Conservation (phyloP, 2,797 vertebrate species). For the Notoglanidium macrostoma region DNA sequence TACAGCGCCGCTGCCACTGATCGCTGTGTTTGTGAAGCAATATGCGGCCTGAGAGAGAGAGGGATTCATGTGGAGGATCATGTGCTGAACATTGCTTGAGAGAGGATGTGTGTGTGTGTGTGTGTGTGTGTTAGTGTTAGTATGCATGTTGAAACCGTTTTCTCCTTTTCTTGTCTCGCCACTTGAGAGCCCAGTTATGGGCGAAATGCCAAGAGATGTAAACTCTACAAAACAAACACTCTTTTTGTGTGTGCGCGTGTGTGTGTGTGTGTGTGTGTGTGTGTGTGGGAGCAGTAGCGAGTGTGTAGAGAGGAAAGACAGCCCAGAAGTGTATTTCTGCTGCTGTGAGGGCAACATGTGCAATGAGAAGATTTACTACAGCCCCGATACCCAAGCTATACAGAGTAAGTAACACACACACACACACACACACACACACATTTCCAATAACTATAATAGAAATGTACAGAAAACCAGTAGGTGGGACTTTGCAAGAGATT, state of each 20-base stretch:
- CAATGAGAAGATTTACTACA: conserved; percentile 86
- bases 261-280: conserved; percentile 40
- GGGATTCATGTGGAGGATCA: conserved; percentile 3
- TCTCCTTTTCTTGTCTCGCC: neutral
- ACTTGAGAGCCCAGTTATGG: neutral
- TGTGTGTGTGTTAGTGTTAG: conserved; percentile 33
- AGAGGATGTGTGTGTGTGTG: conserved; percentile 35
- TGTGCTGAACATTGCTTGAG: neutral
- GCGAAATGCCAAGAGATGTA: neutral
- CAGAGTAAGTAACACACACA: conserved; percentile 74
- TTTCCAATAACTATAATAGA: neutral
- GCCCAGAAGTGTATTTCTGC: conserved; percentile 91
- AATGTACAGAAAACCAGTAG: too few relatives aligned
- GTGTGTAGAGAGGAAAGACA: conserved; percentile 88
- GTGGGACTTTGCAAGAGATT: too few relatives aligned
- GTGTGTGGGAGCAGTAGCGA: conserved; percentile 74
- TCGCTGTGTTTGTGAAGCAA: conserved; percentile 10
- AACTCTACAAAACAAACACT: conserved; percentile 16
- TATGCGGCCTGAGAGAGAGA: conserved; percentile 8
- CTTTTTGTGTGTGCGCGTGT: neutral
- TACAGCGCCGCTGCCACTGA: neutral
- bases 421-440: conserved; percentile 1
- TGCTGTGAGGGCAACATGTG: conserved; percentile 92
- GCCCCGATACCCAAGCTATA: conserved; percentile 78
- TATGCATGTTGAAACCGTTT: conserved; percentile 37